Percentiles rank a stretch among this genome's conserved stretches.
Conservation (phyloP, 1,140 invertebrate genomes). For the Helicorthomorpha holstii region DNA sequence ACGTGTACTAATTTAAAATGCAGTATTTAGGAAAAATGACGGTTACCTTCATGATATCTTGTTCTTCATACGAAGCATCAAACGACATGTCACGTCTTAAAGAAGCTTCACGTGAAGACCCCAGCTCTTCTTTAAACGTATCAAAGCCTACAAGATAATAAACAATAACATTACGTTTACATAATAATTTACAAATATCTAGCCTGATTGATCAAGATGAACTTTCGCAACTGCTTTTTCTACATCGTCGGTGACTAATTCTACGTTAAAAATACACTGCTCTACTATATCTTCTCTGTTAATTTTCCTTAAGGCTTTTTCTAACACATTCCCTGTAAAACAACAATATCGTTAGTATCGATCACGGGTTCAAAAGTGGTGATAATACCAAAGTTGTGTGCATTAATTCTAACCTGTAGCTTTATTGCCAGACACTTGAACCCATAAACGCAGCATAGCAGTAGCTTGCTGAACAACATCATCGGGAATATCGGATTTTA, state of each 20-base stretch:
- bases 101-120: slow-evolving; percentile 38
- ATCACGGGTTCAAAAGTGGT: not conserved
- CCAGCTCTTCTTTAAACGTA: slow-evolving; percentile 49
- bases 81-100: slow-evolving; percentile 36
- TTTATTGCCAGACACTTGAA: slow-evolving; percentile 47
- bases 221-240: slow-evolving; percentile 59
- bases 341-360: not conserved
- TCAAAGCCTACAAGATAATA: slow-evolving; percentile 38
- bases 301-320: slow-evolving; percentile 72
- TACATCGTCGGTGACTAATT: slow-evolving; percentile 57
- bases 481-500: slow-evolving; percentile 66
- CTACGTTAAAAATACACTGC: slow-evolving; percentile 72
- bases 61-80: slow-evolving; percentile 46
- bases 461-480: slow-evolving; percentile 77
- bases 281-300: slow-evolving; percentile 81
- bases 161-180: not conserved
- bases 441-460: slow-evolving; percentile 81
- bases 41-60: slow-evolving; percentile 47
- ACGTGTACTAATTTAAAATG: not conserved
- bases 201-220: slow-evolving; percentile 49
- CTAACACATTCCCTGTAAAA: slow-evolving; percentile 55
- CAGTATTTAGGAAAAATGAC: not conserved
- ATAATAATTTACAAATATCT: not conserved
- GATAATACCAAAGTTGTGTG: not conserved
- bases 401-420: slow-evolving; percentile 37